Evolutionary conservation across 2,113 vertebrate genomes (phyloP).

Genomic region (Pachypanchax playfairii): DNA sequence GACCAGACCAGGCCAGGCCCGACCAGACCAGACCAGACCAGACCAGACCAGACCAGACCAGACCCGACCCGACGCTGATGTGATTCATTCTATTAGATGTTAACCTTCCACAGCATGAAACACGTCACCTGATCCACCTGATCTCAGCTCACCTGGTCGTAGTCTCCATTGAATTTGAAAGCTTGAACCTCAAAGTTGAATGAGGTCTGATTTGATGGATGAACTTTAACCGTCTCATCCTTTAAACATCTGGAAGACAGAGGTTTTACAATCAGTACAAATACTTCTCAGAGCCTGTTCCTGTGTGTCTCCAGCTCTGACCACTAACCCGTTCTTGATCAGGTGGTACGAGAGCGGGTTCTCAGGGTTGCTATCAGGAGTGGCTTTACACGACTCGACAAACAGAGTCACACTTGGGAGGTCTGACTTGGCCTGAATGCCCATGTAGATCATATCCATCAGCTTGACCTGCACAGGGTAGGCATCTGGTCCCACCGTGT

Average conservation of each 20-base stretch:
- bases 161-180: slow-evolving; percentile 77
- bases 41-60: no score
- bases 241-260: slow-evolving; percentile 59
- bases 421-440: slow-evolving; percentile 66
- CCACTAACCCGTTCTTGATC: slow-evolving; percentile 72
- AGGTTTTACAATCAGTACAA: not conserved
- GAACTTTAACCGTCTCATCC: slow-evolving; percentile 63
- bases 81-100: no score
- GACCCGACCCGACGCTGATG: no score
- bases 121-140: no score
- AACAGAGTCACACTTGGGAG: slow-evolving; percentile 69
- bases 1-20: no score
- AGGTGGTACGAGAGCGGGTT: slow-evolving; percentile 69
- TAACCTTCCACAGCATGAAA: no score
- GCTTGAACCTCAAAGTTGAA: slow-evolving; percentile 74
- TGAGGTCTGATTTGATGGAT: slow-evolving; percentile 10
- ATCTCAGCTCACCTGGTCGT: slow-evolving; percentile 63
- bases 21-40: no score
- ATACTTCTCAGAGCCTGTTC: not conserved
- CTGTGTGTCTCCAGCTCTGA: not conserved
- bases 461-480: slow-evolving; percentile 75
- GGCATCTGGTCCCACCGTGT: slow-evolving; percentile 27
- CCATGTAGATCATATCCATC: slow-evolving; percentile 68
- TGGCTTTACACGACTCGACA: slow-evolving; percentile 79
- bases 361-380: slow-evolving; percentile 69